Percentiles rank a stretch among this genome's conserved stretches.
Conservation (phyloP, 2,888 invertebrate genomes). For the Craniophora ligustri region DNA sequence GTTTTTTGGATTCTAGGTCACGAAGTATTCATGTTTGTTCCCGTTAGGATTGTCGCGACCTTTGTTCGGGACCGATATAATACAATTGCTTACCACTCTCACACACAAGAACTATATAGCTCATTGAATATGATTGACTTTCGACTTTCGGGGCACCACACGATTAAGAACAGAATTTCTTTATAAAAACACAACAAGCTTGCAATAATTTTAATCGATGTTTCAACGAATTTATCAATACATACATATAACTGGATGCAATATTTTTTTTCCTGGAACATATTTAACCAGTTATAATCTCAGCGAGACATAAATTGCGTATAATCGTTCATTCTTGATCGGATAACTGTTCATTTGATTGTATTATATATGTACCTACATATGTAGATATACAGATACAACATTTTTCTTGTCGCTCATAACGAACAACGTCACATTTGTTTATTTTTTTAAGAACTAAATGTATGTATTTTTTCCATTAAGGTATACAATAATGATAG, state of each 20-base stretch:
- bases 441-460: conserved; percentile 8
- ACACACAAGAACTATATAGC: conserved; percentile 9
- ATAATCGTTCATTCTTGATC: conserved; percentile 26
- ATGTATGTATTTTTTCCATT: too few relatives aligned
- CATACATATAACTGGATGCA: not conserved
- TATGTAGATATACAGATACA: too few relatives aligned
- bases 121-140: conserved; percentile 30
- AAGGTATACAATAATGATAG: too few relatives aligned
- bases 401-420: too few relatives aligned
- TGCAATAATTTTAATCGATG: too few relatives aligned
- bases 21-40: not conserved
- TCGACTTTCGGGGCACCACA: conserved; percentile 9
- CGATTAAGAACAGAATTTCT: not conserved
- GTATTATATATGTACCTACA: conserved; percentile 22
- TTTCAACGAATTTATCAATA: conserved; percentile 1
- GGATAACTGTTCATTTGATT: conserved; percentile 32
- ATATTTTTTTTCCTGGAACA: conserved; percentile 23
- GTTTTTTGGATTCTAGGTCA: not conserved
- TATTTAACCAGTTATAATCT: conserved; percentile 18
- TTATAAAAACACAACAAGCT: too few relatives aligned
- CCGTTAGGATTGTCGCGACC: conserved; percentile 11
- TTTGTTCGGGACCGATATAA: conserved; percentile 29
- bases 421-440: conserved; percentile 1
- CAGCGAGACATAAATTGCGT: conserved; percentile 30
- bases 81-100: conserved; percentile 19